Conservation (phyloP, 2,888 invertebrate genomes). For the Timema podura region DNA sequence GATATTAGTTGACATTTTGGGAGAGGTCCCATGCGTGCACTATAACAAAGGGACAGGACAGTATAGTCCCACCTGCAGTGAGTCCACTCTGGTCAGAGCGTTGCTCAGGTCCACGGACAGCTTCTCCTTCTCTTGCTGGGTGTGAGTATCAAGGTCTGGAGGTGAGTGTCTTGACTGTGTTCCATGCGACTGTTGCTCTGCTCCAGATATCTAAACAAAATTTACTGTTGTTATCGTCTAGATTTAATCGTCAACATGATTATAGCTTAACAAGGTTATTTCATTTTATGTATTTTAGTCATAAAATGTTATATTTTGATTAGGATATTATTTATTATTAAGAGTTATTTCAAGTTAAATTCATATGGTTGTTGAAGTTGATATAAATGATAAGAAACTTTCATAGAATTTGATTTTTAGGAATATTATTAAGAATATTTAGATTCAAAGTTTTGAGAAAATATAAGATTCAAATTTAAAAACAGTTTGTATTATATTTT, state of each 20-base stretch:
- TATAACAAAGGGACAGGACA: too few species aligned
- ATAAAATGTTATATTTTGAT: not conserved
- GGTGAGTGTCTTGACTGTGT: conserved; percentile 1
- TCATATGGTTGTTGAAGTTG: too few species aligned
- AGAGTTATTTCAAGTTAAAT: too few species aligned
- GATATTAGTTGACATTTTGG: too few species aligned
- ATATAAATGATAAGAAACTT: too few species aligned
- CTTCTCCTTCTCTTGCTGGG: conserved; percentile 21
- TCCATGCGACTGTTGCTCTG: conserved; percentile 19
- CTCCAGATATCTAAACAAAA: conserved; percentile 17
- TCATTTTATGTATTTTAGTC: not conserved
- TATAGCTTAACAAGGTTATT: not conserved
- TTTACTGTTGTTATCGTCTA: not conserved
- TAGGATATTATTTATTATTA: not conserved
- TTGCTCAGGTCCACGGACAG: conserved; percentile 18
- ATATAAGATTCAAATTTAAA: too few species aligned
- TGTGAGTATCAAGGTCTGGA: conserved; percentile 11
- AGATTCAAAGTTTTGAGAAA: too few species aligned
- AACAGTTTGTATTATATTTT: too few species aligned
- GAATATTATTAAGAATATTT: too few species aligned
- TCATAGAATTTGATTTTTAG: too few species aligned
- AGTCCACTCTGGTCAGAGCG: not conserved
- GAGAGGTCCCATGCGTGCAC: too few species aligned
- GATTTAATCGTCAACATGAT: not conserved
- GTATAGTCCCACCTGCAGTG: conserved; percentile 12